Evolutionary conservation across 2,113 vertebrate genomes (phyloP).

Genomic region (Mobula birostris): DNA sequence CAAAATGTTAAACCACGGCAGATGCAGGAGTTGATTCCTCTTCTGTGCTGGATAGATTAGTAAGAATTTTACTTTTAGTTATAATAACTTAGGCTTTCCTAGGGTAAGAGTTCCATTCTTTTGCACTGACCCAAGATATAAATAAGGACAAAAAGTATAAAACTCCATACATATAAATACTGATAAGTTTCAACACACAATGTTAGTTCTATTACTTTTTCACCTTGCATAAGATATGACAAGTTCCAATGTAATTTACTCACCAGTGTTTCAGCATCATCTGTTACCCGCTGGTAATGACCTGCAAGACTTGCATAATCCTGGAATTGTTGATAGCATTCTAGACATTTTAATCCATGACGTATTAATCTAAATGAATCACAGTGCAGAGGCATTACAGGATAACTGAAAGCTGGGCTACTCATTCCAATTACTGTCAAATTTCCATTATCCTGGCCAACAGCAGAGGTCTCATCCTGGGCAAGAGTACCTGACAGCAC

Average conservation of each 20-base stretch:
- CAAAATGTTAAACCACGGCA: background rate
- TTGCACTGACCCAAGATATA: background rate
- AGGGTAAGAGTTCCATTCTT: background rate
- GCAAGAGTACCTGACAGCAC: conserved; percentile 43
- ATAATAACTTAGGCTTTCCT: background rate
- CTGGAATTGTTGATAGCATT: conserved; percentile 80
- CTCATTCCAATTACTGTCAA: conserved; percentile 42
- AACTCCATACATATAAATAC: background rate
- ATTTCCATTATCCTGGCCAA: conserved; percentile 38
- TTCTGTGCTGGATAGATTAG: background rate
- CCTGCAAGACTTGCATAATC: conserved; percentile 77
- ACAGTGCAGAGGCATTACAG: conserved; percentile 76
- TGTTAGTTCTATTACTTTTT: background rate
- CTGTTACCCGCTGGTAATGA: conserved; percentile 81
- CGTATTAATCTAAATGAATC: conserved; percentile 68
- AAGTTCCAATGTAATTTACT: conserved; percentile 49
- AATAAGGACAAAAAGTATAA: background rate
- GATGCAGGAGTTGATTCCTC: too few relatives aligned
- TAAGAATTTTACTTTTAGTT: background rate
- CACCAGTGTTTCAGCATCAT: conserved; percentile 78
- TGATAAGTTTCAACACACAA: background rate
- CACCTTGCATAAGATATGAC: background rate
- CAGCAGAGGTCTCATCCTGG: conserved; percentile 41
- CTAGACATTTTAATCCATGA: conserved; percentile 74
- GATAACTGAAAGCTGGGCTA: conserved; percentile 45